Evolutionary conservation across 2,888 invertebrate species (phyloP), one percentile per base, ranked within the genome.

Genomic region (Erebia ligea): DNA sequence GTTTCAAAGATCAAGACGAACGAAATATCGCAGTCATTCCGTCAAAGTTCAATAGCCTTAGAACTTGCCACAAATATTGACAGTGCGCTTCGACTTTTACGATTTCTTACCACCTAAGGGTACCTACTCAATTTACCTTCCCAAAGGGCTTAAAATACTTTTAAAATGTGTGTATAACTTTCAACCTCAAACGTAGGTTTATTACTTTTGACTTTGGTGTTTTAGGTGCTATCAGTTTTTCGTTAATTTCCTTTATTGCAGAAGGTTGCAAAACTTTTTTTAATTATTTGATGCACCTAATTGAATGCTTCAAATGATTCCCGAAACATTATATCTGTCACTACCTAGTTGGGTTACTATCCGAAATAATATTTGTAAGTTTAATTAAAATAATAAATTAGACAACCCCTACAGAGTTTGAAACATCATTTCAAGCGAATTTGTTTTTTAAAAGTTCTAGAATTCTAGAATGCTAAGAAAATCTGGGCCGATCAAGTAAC

Each of bases 11-110:
- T 68, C 58, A 63, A 63, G 54, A 62, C 48, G 67, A 34, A n/a
- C n/a, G n/a, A 68, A 74, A 69, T 40, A 25, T 68, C 54, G 50
- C 58, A 70, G 57, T 72, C 66, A 68, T 68, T 68, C 69, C 40
- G 77, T 75, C 76, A 73, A 75, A 77, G 90, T 86, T 88, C 88
- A 83, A 82, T 87, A 85, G 81, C 86, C 88, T 78, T 77, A 70
- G 72, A 71, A 69, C 65, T 74, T 64, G 68, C 68, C 75, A 78
- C 82, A 80, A 84, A 84, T 86, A 87, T 88, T 88, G 87, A 86
- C 88, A 85, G 76, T 82, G 77, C 77, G 73, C 80, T 74, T 78
- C 76, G 77, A 82, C 80, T 76, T 87, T 87, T 85, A 87, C 79
- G 82, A 78, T 76, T 80, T 77, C 78, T 80, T 76, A 70, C 57